Base-by-base conservation (phyloP, 2,888 invertebrate species). In the Panzeria rudis region DNA sequence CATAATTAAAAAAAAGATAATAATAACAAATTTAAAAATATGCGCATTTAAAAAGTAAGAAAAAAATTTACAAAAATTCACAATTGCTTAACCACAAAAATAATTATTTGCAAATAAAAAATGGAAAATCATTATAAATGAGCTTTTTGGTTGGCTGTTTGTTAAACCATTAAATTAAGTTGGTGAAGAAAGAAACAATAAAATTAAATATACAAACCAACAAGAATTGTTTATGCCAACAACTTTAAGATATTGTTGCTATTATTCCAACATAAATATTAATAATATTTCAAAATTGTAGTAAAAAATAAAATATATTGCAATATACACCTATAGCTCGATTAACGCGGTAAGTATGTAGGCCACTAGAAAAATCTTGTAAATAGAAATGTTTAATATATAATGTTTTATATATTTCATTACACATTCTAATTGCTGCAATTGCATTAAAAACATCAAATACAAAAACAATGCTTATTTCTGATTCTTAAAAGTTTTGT, bases 41-140 rank as follows among this genome's bases (percentile, higher is more conserved):
- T 29, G 20, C 38, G 32, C 32, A 8, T 25, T 35, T 17, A 9
- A 13, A 17, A 3, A 35, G 25, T 25, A 29, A 73, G 64, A 52
- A 35, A 44, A 35, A 50, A 59, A 11, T 15, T 38, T 7, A 25
- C 32, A 44, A 50, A 44, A 41, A 17, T 41, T 71, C 7, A 72
- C 17, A 72, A 83, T 83, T 83, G 72, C 78, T 78, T 44, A 83
- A 83, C 83, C 78, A 61, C 83, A 78, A 72, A 78, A 83, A 78
- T 78, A 78, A 78, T 83, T 83, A 78, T 66, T 68, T 56, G 83
- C 64, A 83, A 64, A 64, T 44, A 78, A 66, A 61, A 41, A 29
- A 50, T 41, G 41, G 41, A 2, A 66, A 69, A 52, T 41, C 11
- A 44, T 20, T 25, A 20, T 29, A 38, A 61, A 78, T 35, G 25